Evolutionary conservation across 2,797 vertebrate species (phyloP).

Genomic region (Halcyon leucocephala): DNA sequence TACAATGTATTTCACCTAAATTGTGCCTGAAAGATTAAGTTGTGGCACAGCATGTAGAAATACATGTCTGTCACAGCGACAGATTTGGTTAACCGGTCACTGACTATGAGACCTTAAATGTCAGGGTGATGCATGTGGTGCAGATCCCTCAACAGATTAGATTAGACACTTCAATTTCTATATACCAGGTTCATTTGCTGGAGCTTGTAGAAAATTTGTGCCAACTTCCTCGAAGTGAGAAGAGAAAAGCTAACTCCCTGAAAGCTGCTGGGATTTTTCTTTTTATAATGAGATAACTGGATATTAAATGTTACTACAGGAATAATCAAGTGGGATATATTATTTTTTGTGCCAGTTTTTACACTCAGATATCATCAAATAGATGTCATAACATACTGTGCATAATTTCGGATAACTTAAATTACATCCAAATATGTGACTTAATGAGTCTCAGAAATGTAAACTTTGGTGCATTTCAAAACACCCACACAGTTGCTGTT

Average conservation of each 20-base stretch:
- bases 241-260: neutral
- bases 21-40: neutral
- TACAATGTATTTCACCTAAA: neutral
- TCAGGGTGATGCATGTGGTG: conserved; percentile 42
- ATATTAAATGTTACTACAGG: neutral
- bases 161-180: conserved; percentile 53
- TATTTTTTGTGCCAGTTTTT: neutral
- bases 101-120: conserved; percentile 49
- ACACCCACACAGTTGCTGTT: neutral
- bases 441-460: conserved; percentile 9
- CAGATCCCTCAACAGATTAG: conserved; percentile 45
- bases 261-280: neutral
- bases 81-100: conserved; percentile 57
- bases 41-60: conserved; percentile 42
- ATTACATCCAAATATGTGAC: neutral
- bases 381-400: neutral
- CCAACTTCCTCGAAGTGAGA: conserved; percentile 20
- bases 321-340: neutral
- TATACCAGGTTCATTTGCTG: conserved; percentile 10
- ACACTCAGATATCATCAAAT: neutral
- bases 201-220: conserved; percentile 33
- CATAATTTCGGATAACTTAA: neutral
- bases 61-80: conserved; percentile 39
- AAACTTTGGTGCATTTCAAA: neutral
- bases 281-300: neutral